Conservation (phyloP, 2,888 invertebrate species). For the Calameuta pallipes region DNA sequence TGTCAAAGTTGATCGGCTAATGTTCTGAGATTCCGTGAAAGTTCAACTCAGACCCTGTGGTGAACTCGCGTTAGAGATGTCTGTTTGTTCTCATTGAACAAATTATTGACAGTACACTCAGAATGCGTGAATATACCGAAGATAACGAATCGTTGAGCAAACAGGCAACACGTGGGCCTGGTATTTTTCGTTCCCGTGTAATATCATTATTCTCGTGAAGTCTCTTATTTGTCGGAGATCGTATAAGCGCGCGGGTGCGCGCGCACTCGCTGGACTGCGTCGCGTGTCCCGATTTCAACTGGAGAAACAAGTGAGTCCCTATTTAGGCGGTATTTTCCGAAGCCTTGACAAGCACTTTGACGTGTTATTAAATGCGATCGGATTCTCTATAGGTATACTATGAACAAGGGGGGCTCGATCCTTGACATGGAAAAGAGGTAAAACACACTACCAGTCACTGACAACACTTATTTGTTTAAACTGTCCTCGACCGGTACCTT, state of each 20-base stretch:
- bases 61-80: constrained; percentile 16
- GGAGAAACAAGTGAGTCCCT: constrained; percentile 15
- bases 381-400: not conserved
- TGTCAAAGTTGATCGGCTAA: constrained; percentile 31
- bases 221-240: constrained; percentile 27
- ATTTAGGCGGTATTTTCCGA: not conserved
- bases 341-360: constrained; percentile 11
- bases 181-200: constrained; percentile 41
- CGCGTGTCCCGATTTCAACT: constrained; percentile 4
- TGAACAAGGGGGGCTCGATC: not conserved
- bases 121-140: constrained; percentile 31
- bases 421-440: not conserved
- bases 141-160: constrained; percentile 52
- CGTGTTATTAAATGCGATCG: not conserved
- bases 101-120: constrained; percentile 48
- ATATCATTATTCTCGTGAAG: constrained; percentile 22
- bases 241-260: not conserved
- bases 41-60: constrained; percentile 4
- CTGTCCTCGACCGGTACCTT: not conserved
- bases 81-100: constrained; percentile 36
- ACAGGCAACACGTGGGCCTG: constrained; percentile 35
- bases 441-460: not conserved
- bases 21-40: constrained; percentile 18
- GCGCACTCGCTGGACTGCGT: not conserved
- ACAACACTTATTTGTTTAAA: constrained; percentile 20